Evolutionary conservation across 2,113 vertebrate species (phyloP), one percentile per base, ranked within the genome.

Genomic region (Syngnathus floridae): DNA sequence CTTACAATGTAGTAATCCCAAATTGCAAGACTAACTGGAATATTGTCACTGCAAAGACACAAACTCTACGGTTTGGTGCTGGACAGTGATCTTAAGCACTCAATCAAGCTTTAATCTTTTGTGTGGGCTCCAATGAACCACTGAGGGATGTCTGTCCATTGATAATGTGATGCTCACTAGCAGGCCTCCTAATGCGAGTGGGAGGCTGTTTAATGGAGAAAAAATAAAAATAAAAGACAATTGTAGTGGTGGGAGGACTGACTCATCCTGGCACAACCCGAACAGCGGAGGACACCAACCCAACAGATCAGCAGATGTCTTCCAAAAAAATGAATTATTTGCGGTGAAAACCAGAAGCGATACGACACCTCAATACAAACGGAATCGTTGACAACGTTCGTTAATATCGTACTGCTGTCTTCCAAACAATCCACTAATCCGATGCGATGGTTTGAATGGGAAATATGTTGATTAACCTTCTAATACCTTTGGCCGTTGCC

Each of bases 31-130:
- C 26, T 31, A 31, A 31, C 26, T 31, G 26, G 3, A 3, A 31
- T 31, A 31, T 31, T 31, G 26, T 31, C 26, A 31, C 12, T 12
- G 21, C 21, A 21, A 26, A 22, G 51, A n/a, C 21, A 22, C 51
- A 54, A 22, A 54, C 51, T 9, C n/a, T 2, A 11, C 4, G 22
- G 37, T 19, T 17, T n/a, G 17, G 11, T 13, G 31, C 49, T 68
- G 45, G 49, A 83, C 74, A 79, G 52, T 69, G 64, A 74, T 70
- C 64, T 66, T 75, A 77, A 73, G 64, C 51, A 75, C 3, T 69
- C 62, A 75, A 79, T 77, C 74, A 81, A 72, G 79, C 67, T 73
- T 67, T 76, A 80, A 75, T 79, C 66, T 26, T 56, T 46, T 67
- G 37, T 72, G 72, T 71, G 60, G 72, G 71, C 71, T 70, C 41